These are phyloP conservation scores for Phoxinus phoxinus DNA, from an alignment of 2,113 vertebrate species.

Conservation along the genomic window DNA sequence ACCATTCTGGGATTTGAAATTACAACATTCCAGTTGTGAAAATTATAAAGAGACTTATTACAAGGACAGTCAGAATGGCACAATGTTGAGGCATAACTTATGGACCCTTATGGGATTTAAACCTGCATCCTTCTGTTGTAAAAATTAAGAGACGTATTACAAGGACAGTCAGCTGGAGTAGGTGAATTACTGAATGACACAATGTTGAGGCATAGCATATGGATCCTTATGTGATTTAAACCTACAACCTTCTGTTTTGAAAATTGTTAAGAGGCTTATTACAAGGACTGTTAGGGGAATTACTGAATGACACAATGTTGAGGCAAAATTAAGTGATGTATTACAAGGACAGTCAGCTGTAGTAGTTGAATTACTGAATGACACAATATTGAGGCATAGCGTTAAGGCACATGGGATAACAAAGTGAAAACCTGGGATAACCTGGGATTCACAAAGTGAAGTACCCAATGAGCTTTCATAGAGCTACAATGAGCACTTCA, in stretches of 20 bases:
- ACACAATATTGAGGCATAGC: not conserved
- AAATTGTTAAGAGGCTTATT: too few relatives aligned
- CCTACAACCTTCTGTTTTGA: not conserved
- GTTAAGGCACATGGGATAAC: too few relatives aligned
- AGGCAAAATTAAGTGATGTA: too few relatives aligned
- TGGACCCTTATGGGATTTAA: not conserved
- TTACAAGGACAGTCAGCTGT: too few relatives aligned
- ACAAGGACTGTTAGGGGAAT: too few relatives aligned
- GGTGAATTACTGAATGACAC: not conserved
- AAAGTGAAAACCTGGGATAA: too few relatives aligned
- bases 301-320: too few relatives aligned
- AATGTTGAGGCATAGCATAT: not conserved
- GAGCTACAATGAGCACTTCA: not conserved
- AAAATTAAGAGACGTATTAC: not conserved
- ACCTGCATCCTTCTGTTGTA: not conserved
- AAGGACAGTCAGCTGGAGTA: not conserved
- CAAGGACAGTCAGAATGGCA: not conserved
- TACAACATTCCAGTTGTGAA: not conserved
- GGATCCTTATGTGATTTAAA: not conserved
- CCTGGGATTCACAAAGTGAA: not conserved
- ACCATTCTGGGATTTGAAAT: not conserved
- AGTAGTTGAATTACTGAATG: too few relatives aligned
- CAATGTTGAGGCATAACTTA: not conserved
- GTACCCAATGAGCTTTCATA: not conserved
- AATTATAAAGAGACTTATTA: not conserved